Conservation (phyloP, 2,113 vertebrate genomes). For the Australoheros scitulus region DNA sequence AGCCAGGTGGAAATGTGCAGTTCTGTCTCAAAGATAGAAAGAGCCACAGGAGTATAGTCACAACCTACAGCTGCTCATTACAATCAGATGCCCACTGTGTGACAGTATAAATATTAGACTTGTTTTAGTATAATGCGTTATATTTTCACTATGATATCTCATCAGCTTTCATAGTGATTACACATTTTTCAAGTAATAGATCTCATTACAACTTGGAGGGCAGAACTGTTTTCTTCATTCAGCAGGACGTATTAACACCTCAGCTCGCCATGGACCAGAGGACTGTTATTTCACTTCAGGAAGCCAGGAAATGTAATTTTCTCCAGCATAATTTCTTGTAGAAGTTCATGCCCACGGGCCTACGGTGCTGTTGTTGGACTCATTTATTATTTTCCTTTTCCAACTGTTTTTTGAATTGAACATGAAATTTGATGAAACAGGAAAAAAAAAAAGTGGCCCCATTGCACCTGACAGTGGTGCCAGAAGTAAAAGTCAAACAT, state of each 20-base stretch:
- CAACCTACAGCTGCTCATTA: background rate
- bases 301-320: constrained; percentile 40
- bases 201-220: constrained; percentile 33
- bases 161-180: constrained; percentile 39
- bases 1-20: background rate
- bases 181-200: constrained; percentile 28
- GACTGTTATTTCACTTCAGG: constrained; percentile 20
- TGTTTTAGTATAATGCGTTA: background rate
- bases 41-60: background rate
- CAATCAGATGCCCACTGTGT: background rate
- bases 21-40: background rate
- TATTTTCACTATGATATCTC: constrained; percentile 14
- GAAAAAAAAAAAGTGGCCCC: background rate
- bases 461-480: background rate
- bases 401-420: background rate
- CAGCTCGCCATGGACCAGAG: background rate
- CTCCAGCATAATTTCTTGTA: constrained; percentile 28
- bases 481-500: constrained; percentile 1
- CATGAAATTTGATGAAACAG: background rate
- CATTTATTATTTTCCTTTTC: constrained; percentile 1
- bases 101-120: constrained; percentile 32
- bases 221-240: constrained; percentile 9
- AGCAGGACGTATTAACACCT: constrained; percentile 29
- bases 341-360: constrained; percentile 5
- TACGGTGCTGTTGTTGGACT: background rate